phyloP scores from a whole-genome alignment of 2,113 vertebrate species.

The Pitta sordida region DNA sequence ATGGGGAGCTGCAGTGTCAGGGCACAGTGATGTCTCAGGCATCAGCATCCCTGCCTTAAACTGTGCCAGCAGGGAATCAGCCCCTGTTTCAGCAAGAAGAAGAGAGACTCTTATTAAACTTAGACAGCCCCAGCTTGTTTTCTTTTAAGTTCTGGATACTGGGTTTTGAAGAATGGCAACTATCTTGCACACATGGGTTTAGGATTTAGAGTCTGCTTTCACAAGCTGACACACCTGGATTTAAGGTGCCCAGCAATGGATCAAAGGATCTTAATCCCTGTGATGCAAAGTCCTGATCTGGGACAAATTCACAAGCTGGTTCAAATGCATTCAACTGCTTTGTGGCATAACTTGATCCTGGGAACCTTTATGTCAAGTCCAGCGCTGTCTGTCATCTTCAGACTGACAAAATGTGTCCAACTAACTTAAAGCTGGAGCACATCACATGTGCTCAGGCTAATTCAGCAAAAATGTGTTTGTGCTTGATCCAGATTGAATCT shows the following conservation, averaged over 20 bases:
- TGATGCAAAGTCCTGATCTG: neutral
- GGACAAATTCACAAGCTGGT: neutral
- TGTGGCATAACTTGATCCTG: neutral
- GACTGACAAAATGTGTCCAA: neutral
- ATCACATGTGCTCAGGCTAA: neutral
- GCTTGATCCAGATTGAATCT: slow-evolving; percentile 45
- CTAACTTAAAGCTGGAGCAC: neutral
- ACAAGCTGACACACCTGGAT: neutral
- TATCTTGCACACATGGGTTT: neutral
- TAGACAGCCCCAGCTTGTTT: neutral
- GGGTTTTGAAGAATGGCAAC: neutral
- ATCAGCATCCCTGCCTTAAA: neutral
- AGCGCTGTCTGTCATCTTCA: neutral
- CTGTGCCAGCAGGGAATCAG: neutral
- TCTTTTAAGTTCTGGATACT: neutral
- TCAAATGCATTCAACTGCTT: neutral
- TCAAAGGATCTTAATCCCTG: neutral
- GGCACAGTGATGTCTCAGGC: neutral
- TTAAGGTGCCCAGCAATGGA: neutral
- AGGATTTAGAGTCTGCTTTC: neutral
- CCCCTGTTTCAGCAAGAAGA: neutral
- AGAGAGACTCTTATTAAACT: neutral
- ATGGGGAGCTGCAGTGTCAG: fast-evolving
- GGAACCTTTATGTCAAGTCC: neutral
- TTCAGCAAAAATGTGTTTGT: slow-evolving; percentile 49